Base-by-base conservation (phyloP, 2,113 vertebrate genomes). In the Pteruthius melanotis region DNA sequence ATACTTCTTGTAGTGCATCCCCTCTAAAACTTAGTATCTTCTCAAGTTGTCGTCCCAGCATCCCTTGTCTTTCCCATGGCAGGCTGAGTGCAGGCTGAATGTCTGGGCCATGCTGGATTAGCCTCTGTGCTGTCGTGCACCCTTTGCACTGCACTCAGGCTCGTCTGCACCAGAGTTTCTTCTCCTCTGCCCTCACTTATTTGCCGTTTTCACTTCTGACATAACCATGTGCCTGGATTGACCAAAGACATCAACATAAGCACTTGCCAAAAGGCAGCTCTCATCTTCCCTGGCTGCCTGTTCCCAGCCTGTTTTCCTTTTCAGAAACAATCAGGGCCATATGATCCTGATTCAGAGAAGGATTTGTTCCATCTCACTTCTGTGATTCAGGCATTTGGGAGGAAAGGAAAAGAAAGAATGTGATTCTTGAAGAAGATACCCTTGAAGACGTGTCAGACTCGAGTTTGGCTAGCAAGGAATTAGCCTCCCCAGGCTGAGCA, bases 321-420 rank as follows among this genome's bases (percentile, higher is more conserved):
- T 37, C 81, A 83, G 49, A 87, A 75, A 28, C 65, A 68, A 59
- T 87, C 40, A 87, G 52, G 42, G 77, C 17, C 89, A 79, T 87
- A 60, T 75, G 89, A 91, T 84, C 37, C 37, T 93, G 80, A 92
- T 89, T 92, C 86, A 95, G 80, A 66, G 61, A 57, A 63, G 28
- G 44, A 52, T 82, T 89, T 87, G 20, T 91, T 80, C 77, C 3
- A 2, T 89, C 77, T 84, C 60, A 40, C 30, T 52, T 45, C 17
- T 44, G 15, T 78, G 86, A 87, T 86, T 95, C 91, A 92, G 64
- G 35, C 45, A 10, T 68, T 76, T 53, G 40, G n/a, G 83, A 91
- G 37, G 40, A 72, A 85, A 81, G 20, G 44, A 83, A 39, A 76
- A 56, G 52, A 64, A 75, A n/a, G 24, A 74, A 89, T 47, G 42